Base-by-base conservation (phyloP, 2,113 vertebrate species). In the Eublepharis macularius region DNA sequence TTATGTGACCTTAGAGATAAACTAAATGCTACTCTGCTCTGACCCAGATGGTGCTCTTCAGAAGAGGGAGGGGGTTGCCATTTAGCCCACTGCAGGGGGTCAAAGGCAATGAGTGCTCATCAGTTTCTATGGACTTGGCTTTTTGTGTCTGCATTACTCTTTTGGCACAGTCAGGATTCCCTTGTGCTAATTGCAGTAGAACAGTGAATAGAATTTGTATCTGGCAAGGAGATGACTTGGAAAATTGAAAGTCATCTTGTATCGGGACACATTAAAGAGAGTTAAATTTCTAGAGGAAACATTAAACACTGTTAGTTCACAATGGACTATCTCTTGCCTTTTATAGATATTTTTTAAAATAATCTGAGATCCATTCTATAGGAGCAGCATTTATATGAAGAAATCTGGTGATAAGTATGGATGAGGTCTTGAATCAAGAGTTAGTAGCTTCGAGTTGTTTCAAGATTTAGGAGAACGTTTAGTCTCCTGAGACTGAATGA, bases 121-220 rank as follows among this genome's bases (percentile, higher is more conserved):
- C 93, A 83, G 89, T 82, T 94, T 94, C 92, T 82, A 90, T 73
- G 6, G 82, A 91, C 91, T 93, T 88, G 89, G 86, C 82, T 91
- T 95, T 81, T 94, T 68, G 47, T 90, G 91, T 88, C 86, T 90
- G 89, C 89, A 93, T 94, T 95, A 92, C 93, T 94, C 93, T 88
- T 95, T 95, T 95, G 95, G 95, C 94, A 95, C 93, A 92, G 82
- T 92, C 91, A 94, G 94, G 91, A 90, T 95, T 92, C 93, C 92
- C 93, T 90, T 91, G 90, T 92, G 89, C 91, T 94, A 94, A 95
- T 93, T 92, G 91, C 91, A 87, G 73, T 90, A 84, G 88, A 94
- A 92, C 92, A 94, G 94, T 93, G 91, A 77, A 90, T 88, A 92
- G 93, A 90, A 92, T 91, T 89, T 80, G 76, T 80, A 80, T 91